Base-by-base conservation (phyloP, 1,140 invertebrate species). In the Camponotus pennsylvanicus region DNA sequence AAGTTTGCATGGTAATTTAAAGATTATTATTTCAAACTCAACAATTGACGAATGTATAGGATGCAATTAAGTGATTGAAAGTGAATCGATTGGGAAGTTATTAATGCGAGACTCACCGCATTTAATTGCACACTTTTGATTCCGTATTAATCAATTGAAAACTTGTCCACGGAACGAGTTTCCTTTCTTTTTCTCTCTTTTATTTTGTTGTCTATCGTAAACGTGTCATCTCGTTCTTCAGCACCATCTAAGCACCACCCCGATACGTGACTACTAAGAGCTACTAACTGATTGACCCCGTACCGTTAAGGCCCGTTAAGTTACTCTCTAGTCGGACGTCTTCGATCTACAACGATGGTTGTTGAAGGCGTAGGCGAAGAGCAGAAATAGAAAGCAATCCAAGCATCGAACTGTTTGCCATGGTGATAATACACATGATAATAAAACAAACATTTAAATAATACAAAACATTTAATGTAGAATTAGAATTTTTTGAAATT, bases 191-290 rank as follows among this genome's bases (percentile, higher is more conserved):
- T 0, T 37, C 4, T 64, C 11, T 85, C 37, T 80, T 42, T 69
- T 76, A 42, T 64, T 71, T 80, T 55, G 59, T 40, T 52, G 55
- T 67, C 75, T 61, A 71, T 70, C 69, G 21, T 76, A 73, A 88
- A 86, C 69, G 69, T 27, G 27, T 85, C 77, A 27, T 83, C 85
- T 86, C 77, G 52, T 87, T 75, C 71, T 83, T 82, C 67, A 90
- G 89, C 89, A 90, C 89, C 89, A 90, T 89, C 84, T 78, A 76
- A 89, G 89, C 89, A 90, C 89, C 89, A 89, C 79, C 89, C 79
- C 75, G 88, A 89, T 84, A 75, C 88, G 84, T 71, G 66, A 89
- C 84, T 86, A 75, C 88, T 86, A 86, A 77, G 87, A 76, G 70
- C 71, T 75, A 85, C 87, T 89, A 89, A 89, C 87, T 70, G 88